Percentiles rank a stretch among this genome's conserved stretches.
Conservation (phyloP, 1,140 invertebrate species). For the Hesperophylax magnus region DNA sequence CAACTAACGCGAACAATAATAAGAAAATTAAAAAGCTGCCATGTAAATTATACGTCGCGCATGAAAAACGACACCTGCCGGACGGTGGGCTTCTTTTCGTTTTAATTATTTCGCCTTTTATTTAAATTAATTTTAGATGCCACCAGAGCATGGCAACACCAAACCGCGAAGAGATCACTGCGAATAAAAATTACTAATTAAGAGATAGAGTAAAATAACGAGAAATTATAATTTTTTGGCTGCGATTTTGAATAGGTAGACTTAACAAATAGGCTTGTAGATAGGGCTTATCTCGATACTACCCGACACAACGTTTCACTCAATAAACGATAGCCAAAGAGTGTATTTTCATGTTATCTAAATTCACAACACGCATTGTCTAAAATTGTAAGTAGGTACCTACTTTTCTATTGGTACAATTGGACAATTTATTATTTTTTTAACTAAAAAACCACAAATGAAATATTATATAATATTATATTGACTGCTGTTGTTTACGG, state of each 20-base stretch:
- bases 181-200: slow-evolving; percentile 36
- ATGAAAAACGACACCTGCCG: not conserved
- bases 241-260: not conserved
- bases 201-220: slow-evolving; percentile 11
- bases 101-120: slow-evolving; percentile 27
- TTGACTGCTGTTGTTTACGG: too few relatives aligned
- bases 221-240: not conserved
- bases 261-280: too few relatives aligned
- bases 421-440: too few relatives aligned
- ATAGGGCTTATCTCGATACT: not conserved
- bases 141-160: slow-evolving; percentile 25
- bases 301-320: not conserved
- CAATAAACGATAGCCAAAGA: not conserved
- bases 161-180: slow-evolving; percentile 17
- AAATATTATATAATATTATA: too few relatives aligned
- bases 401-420: too few relatives aligned
- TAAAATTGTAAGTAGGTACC: not conserved
- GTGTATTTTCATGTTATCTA: not conserved
- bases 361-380: not conserved
- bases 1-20: not conserved
- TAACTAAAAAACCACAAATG: too few relatives aligned
- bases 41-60: slow-evolving; percentile 23
- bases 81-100: not conserved
- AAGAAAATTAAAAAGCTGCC: slow-evolving; percentile 5
- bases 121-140: slow-evolving; percentile 24